phyloP scores from a whole-genome alignment of 1,140 invertebrate genomes.

The Dreissena rostriformis region DNA sequence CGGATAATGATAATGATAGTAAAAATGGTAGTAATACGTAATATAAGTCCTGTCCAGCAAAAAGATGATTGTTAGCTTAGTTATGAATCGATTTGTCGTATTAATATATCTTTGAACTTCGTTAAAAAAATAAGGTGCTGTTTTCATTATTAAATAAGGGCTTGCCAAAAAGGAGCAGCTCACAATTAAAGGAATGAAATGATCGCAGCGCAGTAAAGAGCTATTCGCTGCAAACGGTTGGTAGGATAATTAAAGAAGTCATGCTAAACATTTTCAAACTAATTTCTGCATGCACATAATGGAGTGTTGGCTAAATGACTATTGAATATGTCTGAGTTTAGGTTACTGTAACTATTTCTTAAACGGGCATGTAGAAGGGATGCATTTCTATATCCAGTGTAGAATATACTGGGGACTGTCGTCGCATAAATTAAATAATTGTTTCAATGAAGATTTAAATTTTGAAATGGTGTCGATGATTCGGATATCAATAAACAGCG shows the following conservation, averaged over 20 bases:
- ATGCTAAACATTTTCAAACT: not conserved
- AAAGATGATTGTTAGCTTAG: not conserved
- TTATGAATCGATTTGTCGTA: not conserved
- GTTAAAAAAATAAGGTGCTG: not conserved
- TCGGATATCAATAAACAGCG: too few relatives aligned
- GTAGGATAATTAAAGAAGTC: slow-evolving; percentile 8
- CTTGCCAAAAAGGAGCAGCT: not conserved
- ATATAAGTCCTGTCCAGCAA: not conserved
- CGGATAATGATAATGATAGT: too few relatives aligned
- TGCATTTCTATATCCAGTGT: too few relatives aligned
- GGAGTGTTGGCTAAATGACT: not conserved
- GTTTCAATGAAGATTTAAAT: too few relatives aligned
- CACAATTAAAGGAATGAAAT: not conserved
- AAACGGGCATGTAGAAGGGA: not conserved
- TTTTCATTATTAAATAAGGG: not conserved
- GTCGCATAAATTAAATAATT: too few relatives aligned
- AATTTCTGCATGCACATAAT: not conserved
- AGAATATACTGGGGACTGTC: too few relatives aligned
- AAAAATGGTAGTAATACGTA: too few relatives aligned
- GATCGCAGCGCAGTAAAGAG: not conserved
- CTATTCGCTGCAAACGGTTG: not conserved
- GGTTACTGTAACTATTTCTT: slow-evolving; percentile 2
- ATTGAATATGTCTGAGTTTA: slow-evolving; percentile 3
- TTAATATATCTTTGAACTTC: slow-evolving; percentile 18
- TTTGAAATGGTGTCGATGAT: too few relatives aligned